A percentile compares a stretch with the other conserved stretches of the same genome.
Evolutionary conservation across 2,888 invertebrate species (phyloP).

Genomic region (Ophion ventricosus): DNA sequence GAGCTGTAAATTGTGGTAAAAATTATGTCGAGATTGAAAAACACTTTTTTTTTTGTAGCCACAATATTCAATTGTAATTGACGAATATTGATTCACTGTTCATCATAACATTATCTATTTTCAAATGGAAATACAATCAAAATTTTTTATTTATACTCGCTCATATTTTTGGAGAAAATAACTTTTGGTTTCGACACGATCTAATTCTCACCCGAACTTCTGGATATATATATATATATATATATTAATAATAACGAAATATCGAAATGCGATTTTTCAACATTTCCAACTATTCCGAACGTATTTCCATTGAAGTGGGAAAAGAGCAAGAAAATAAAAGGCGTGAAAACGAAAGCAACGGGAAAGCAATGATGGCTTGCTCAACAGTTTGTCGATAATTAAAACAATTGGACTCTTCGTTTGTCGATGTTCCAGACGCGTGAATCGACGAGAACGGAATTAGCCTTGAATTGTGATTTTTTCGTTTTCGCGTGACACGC

Average conservation of each 20-base stretch:
- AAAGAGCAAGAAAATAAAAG: background rate
- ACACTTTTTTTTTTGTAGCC: no score
- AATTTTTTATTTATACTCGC: background rate
- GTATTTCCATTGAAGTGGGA: background rate
- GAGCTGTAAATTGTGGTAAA: no score
- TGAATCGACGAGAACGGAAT: background rate
- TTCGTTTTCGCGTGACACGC: slow-evolving; percentile 2
- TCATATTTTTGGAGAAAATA: no score
- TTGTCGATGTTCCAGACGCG: background rate
- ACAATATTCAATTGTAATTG: no score
- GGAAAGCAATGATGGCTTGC: background rate
- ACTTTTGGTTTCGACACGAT: no score
- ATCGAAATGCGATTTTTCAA: background rate
- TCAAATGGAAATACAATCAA: no score
- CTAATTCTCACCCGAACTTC: no score
- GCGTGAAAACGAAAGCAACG: background rate
- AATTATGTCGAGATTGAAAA: no score
- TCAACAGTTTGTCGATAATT: background rate
- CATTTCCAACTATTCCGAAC: background rate
- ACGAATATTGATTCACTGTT: no score
- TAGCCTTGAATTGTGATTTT: background rate
- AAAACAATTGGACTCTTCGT: background rate
- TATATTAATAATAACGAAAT: background rate
- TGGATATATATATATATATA: no score
- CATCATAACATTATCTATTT: no score